Conservation (phyloP, 2,888 invertebrate genomes). For the Hemicrepidius hirtus region DNA sequence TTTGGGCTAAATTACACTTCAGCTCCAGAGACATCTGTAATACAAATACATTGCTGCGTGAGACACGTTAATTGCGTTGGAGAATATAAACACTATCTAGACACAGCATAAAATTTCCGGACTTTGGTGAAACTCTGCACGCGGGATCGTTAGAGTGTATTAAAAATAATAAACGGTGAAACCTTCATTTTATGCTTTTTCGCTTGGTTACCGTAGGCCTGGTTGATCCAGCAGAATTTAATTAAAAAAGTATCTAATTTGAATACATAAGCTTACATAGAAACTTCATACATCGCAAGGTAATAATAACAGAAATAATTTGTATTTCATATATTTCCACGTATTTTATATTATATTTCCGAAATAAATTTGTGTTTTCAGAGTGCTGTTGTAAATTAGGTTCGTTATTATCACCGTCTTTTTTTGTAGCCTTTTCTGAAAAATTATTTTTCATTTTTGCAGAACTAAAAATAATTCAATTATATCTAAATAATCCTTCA, state of each 20-base stretch:
- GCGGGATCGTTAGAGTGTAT: background rate
- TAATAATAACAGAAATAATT: background rate
- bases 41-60: slow-evolving; percentile 22
- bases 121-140: background rate
- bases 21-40: slow-evolving; percentile 15
- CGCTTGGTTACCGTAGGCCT: background rate
- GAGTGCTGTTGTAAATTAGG: slow-evolving; percentile 9
- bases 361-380: slow-evolving; percentile 4
- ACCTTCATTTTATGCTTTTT: background rate
- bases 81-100: slow-evolving; percentile 1
- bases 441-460: background rate
- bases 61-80: slow-evolving; percentile 8
- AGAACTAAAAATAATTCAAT: too few relatives aligned
- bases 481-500: too few relatives aligned
- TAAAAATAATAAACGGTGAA: background rate
- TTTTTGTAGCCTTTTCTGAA: background rate
- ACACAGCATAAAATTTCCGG: background rate
- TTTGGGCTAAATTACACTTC: slow-evolving; percentile 31
- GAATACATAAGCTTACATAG: background rate
- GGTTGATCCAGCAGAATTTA: background rate
- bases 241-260: background rate
- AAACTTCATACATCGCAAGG: background rate
- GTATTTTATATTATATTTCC: background rate
- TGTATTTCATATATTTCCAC: background rate
- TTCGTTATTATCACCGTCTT: background rate